Evolutionary conservation across 2,888 invertebrate genomes (phyloP), one percentile per base, ranked within the genome.

Genomic region (Platerodrilus igneus): DNA sequence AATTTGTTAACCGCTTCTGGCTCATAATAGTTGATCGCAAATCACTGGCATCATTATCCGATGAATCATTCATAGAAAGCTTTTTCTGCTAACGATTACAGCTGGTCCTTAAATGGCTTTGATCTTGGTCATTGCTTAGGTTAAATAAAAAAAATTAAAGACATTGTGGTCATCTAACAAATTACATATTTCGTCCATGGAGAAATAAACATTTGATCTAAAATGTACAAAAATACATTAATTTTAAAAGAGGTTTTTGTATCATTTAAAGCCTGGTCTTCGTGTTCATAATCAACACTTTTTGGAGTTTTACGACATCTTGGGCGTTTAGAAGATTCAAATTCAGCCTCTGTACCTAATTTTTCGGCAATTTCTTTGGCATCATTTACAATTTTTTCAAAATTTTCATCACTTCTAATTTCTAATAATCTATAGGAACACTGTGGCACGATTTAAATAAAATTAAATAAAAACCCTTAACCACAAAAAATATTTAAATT

Each of bases 141-240:
- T 47, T 43, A 34, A 47, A 47, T 47, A 36, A 37, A 47, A n/a
- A n/a, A 47, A 44, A 47, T 41, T 41, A 40, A 43, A 48, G 39
- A 48, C 22, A 36, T 48, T 18, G 35, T 37, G 29, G 34, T 38
- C 6, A 43, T 46, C 32, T 22, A 46, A 46, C 36, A 46, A 48
- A 44, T 41, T 37, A 41, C 48, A 50, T 48, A 40, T 50, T 41
- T 51, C 47, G 18, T 50, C 41, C 23, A 48, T 36, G 41, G 48
- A 48, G 35, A 32, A 48, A 41, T 41, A 48, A 16, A n/a, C n/a
- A 41, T 38, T 47, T 47, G 40, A 45, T 51, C 45, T 35, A 45
- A 45, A 42, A 45, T 47, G 42, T 45, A 47, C n/a, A 42, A 45
- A 40, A 45, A 39, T 33, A 48, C 41, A 47, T 47, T 47, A 29